Percentiles rank a stretch among this genome's conserved stretches.
Conservation (phyloP, 35 echinoderm and acorn worm species). For the Anneissia japonica region DNA sequence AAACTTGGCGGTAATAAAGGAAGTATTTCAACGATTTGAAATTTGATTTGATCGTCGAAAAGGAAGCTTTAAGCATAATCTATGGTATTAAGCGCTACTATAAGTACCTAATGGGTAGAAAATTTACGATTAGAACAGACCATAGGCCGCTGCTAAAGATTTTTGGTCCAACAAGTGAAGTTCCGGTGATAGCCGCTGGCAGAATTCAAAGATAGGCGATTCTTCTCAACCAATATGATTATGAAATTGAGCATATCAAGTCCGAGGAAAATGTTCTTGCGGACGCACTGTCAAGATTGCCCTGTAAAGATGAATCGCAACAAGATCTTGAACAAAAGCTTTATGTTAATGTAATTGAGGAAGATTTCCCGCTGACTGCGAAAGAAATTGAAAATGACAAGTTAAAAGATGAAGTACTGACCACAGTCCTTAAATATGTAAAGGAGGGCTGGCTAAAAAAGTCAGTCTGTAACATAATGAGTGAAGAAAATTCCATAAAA, state of each 20-base stretch:
- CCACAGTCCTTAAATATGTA: neutral
- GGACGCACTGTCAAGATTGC: slow-evolving; percentile 17
- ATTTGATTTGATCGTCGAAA: slow-evolving; percentile 27
- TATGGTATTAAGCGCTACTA: neutral
- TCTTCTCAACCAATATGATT: slow-evolving; percentile 14
- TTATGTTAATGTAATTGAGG: neutral
- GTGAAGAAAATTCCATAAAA: neutral
- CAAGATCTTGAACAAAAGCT: neutral
- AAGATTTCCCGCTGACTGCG: neutral
- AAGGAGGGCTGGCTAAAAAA: neutral
- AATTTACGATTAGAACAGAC: slow-evolving; percentile 6
- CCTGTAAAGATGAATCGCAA: neutral
- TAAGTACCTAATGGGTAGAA: slow-evolving; percentile 1
- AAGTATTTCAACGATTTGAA: neutral
- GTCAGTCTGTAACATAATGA: neutral
- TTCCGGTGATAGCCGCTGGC: slow-evolving; percentile 20
- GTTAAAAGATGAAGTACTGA: neutral
- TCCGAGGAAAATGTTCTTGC: slow-evolving; percentile 20
- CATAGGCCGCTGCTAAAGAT: slow-evolving; percentile 10
- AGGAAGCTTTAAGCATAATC: neutral
- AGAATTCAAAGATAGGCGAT: slow-evolving; percentile 27
- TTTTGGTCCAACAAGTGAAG: neutral
- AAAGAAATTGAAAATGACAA: neutral
- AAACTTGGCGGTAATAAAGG: slow-evolving; percentile 5
- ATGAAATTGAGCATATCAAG: slow-evolving; percentile 7